phyloP scores from a whole-genome alignment of 2,888 invertebrate genomes.

The Acanthosepion lycidas region DNA sequence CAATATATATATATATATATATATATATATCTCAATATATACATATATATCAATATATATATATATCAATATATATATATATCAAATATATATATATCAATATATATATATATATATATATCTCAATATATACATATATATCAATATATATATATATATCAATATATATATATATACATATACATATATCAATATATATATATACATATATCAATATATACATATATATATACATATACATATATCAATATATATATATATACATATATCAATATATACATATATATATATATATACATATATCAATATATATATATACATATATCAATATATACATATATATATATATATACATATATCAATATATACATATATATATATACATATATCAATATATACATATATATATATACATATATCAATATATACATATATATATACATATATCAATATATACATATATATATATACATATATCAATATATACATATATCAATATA shows the following conservation, averaged over 20 bases:
- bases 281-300: slow-evolving; percentile 36
- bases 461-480: no score
- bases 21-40: no score
- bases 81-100: no score
- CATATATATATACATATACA: background rate
- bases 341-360: slow-evolving; percentile 39
- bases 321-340: no score
- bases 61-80: slow-evolving; percentile 3
- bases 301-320: slow-evolving; percentile 13
- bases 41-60: no score
- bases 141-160: slow-evolving; percentile 39
- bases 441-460: slow-evolving; percentile 24
- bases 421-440: slow-evolving; percentile 22
- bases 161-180: slow-evolving; percentile 34
- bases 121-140: no score
- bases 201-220: slow-evolving; percentile 14
- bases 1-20: slow-evolving; percentile 37
- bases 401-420: background rate
- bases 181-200: no score
- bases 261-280: no score
- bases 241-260: slow-evolving; percentile 34
- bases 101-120: slow-evolving; percentile 23
- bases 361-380: slow-evolving; percentile 22
- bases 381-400: no score
- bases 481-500: no score